phyloP scores from a whole-genome alignment of 1,140 invertebrate species.

The Drosophila jambulina region DNA sequence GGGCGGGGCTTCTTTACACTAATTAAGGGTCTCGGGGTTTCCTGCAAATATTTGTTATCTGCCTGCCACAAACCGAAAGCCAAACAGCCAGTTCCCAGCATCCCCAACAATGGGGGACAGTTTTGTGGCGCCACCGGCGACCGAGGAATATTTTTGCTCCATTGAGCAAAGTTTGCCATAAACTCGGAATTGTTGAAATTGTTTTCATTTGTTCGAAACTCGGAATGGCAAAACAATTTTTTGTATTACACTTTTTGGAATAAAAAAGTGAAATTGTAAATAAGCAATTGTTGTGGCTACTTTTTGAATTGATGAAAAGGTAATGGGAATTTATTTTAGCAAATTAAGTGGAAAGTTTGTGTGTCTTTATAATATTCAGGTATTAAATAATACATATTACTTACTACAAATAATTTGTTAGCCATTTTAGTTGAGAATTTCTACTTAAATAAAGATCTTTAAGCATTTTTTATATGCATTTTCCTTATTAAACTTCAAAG shows the following conservation, averaged over 20 bases:
- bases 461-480: neutral
- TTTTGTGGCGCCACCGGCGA: slow-evolving; percentile 71
- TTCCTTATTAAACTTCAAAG: neutral
- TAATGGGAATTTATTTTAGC: neutral
- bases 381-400: neutral
- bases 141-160: slow-evolving; percentile 59
- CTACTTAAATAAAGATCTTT: neutral
- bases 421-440: neutral
- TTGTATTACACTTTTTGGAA: slow-evolving; percentile 8
- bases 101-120: slow-evolving; percentile 67
- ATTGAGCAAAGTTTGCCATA: slow-evolving; percentile 74
- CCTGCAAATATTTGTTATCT: slow-evolving; percentile 84
- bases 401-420: neutral
- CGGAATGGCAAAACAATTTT: slow-evolving; percentile 48
- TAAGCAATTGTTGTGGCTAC: slow-evolving; percentile 25
- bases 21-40: slow-evolving; percentile 84
- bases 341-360: neutral
- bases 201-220: slow-evolving; percentile 67
- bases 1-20: slow-evolving; percentile 73
- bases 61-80: slow-evolving; percentile 50
- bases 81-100: slow-evolving; percentile 28
- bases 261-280: slow-evolving; percentile 22
- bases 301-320: slow-evolving; percentile 1
- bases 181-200: slow-evolving; percentile 74
- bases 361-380: no score